Evolutionary conservation across 2,113 vertebrate genomes (phyloP), one percentile per base, ranked within the genome.

Genomic region (Scolopax mira): DNA sequence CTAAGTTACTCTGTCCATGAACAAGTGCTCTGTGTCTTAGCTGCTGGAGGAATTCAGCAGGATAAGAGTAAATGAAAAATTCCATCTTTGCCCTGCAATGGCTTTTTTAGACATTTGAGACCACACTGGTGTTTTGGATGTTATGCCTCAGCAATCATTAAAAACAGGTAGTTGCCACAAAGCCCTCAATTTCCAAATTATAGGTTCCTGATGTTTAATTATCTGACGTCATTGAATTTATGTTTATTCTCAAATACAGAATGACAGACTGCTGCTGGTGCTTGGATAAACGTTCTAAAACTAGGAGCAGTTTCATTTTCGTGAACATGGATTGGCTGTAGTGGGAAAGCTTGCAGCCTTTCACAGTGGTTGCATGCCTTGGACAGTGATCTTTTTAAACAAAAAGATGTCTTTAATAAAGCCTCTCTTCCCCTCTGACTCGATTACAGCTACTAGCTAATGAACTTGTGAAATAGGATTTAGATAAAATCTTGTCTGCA

Each of bases 21-120:
- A 6, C 0, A 7, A 18, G 16, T 5, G 25, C 23, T 74, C 9
- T 55, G 41, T 6, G 5, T 49, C 37, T 64, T 0, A 3, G 27
- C 21, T 73, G 25, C 46, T 52, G 66, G 57, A 82, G 62, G 15
- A 46, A 23, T 41, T 74, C 11, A 39, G 66, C 11, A 54, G 23
- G 25, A 4, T 67, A 51, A 69, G 19, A 69, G 19, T 19, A 48
- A n/a, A 3, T 13, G 28, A 61, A 77, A 62, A 70, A 65, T 30
- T 72, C 22, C 9, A 8, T 61, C 4, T 55, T 61, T 72, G 33
- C 6, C 12, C 22, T 91, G 24, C 2, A 54, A 30, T 48, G 39
- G 18, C 7, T 51, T 72, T 79, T 73, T 75, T 15, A 62, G 31
- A 54, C 4, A 14, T 83, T 88, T 84, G 27, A 64, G 65, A 22